phyloP scores from a whole-genome alignment of 1,140 invertebrate species.

The Helicorthomorpha holstii region DNA sequence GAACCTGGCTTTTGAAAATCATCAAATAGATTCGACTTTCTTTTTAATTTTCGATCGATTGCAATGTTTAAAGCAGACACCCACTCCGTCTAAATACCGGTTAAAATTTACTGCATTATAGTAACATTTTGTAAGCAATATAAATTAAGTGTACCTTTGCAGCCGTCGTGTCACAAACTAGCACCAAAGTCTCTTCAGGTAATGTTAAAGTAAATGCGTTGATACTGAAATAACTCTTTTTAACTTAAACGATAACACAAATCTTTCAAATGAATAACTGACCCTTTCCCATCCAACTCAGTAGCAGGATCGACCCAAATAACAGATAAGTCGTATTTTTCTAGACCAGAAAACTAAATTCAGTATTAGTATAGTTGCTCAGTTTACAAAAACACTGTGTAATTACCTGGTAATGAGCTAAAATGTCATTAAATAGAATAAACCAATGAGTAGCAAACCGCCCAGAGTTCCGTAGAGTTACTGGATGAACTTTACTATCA shows the following conservation, averaged over 20 bases:
- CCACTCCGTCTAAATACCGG: conserved; percentile 44
- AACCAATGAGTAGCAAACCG: conserved; percentile 55
- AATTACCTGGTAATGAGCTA: conserved; percentile 24
- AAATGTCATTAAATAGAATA: conserved; percentile 27
- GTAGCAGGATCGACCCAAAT: conserved; percentile 55
- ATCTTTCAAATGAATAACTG: background rate
- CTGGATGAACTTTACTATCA: conserved; percentile 50
- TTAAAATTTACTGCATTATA: background rate
- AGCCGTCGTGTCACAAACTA: conserved; percentile 42
- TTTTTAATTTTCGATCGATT: conserved; percentile 12
- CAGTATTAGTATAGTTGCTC: background rate
- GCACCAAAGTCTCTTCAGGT: conserved; percentile 55
- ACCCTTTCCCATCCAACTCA: conserved; percentile 27
- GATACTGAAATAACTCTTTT: conserved; percentile 24
- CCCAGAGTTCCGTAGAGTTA: conserved; percentile 42
- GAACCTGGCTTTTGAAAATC: background rate
- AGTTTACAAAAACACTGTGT: background rate
- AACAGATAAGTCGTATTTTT: conserved; percentile 46
- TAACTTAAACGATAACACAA: background rate
- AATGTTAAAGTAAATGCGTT: conserved; percentile 48
- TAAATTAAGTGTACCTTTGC: conserved; percentile 36
- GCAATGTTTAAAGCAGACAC: conserved; percentile 29
- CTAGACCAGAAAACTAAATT: conserved; percentile 33
- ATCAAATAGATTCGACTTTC: background rate
- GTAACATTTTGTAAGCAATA: too few species aligned